These are phyloP conservation scores for Sus scrofa DNA, from an alignment of 2,113 vertebrate species.

Conservation along the genomic window DNA sequence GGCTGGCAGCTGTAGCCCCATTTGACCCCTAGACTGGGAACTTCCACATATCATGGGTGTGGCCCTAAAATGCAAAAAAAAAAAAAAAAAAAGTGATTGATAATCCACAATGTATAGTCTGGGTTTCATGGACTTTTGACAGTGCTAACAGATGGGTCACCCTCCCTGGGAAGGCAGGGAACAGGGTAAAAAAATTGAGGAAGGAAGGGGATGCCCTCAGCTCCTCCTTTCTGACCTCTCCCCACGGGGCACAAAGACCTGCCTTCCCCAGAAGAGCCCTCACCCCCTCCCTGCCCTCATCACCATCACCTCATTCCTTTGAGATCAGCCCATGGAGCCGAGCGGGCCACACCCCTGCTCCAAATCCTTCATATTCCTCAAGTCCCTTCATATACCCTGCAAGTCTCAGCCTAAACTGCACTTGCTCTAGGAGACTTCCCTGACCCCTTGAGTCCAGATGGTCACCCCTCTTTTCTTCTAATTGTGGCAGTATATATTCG, in stretches of 20 bases:
- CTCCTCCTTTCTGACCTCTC: neutral
- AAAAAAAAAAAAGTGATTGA: neutral
- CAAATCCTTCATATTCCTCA: too few relatives aligned
- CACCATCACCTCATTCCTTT: neutral
- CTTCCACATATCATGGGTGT: too few relatives aligned
- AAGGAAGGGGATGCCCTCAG: too few relatives aligned
- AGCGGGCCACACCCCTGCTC: accelerated
- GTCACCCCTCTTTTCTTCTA: neutral
- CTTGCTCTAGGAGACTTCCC: neutral
- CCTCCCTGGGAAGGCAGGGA: neutral
- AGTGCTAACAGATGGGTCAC: too few relatives aligned
- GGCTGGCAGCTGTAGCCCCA: too few relatives aligned
- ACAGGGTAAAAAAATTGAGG: neutral
- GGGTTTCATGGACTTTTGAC: neutral
- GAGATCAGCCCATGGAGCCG: neutral
- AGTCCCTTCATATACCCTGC: too few relatives aligned
- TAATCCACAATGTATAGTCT: neutral
- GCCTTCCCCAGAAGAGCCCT: neutral
- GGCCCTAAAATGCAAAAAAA: too few relatives aligned
- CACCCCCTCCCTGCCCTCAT: accelerated
- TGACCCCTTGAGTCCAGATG: neutral
- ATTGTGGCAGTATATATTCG: neutral
- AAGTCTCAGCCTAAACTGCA: neutral
- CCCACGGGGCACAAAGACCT: neutral
- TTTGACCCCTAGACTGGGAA: too few relatives aligned